Evolutionary conservation across 1,140 invertebrate genomes (phyloP).

Genomic region (Argopecten irradians): DNA sequence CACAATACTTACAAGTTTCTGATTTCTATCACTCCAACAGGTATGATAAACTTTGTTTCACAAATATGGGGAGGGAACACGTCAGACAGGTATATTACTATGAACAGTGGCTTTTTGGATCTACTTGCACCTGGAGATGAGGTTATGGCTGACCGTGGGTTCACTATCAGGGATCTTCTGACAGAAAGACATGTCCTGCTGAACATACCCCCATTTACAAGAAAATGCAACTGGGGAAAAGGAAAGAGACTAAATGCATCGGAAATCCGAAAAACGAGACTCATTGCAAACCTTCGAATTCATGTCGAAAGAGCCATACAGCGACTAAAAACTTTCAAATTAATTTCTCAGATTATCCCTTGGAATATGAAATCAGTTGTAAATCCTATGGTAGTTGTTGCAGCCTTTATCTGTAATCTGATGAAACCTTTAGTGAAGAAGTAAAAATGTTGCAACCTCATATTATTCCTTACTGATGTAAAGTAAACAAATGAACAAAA

Average conservation of each 20-base stretch:
- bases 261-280: background rate
- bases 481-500: too few relatives aligned
- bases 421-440: too few relatives aligned
- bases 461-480: too few relatives aligned
- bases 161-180: background rate
- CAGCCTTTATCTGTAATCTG: too few relatives aligned
- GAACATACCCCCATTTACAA: constrained; percentile 30
- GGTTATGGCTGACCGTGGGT: constrained; percentile 41
- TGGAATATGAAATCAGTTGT: too few relatives aligned
- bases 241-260: too few relatives aligned
- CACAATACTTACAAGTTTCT: constrained; percentile 53
- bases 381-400: too few relatives aligned
- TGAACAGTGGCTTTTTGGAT: constrained; percentile 32
- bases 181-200: background rate
- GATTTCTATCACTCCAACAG: constrained; percentile 37
- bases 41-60: constrained; percentile 20
- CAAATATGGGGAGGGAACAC: constrained; percentile 27
- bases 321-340: too few relatives aligned
- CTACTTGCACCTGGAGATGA: constrained; percentile 32
- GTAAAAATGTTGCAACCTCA: too few relatives aligned
- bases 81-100: constrained; percentile 33
- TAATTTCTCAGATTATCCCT: too few relatives aligned
- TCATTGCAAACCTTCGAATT: background rate
- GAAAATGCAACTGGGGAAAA: background rate
- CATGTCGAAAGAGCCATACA: too few relatives aligned